These are phyloP conservation scores for Sitobion miscanthi DNA, from an alignment of 1,140 invertebrate species.

Conservation along the genomic window DNA sequence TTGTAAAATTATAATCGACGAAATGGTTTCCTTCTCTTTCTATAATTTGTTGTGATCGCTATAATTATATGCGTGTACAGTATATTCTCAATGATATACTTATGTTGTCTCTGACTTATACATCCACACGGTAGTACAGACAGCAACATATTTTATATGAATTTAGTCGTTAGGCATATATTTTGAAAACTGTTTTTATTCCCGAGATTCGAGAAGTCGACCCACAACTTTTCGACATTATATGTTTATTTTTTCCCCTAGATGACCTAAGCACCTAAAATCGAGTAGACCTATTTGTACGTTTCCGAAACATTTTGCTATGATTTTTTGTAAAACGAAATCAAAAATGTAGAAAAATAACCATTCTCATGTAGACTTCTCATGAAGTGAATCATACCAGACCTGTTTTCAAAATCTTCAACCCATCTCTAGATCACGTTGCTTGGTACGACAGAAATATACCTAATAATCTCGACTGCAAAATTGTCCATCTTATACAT, in stretches of 20 bases:
- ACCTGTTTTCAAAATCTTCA: too few relatives aligned
- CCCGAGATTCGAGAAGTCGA: background rate
- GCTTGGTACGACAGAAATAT: too few relatives aligned
- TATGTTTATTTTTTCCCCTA: background rate
- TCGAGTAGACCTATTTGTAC: background rate
- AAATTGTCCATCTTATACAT: too few relatives aligned
- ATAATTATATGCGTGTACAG: background rate
- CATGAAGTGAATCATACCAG: too few relatives aligned
- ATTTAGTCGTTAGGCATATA: background rate
- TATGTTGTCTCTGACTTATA: too few relatives aligned
- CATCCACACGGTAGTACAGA: background rate
- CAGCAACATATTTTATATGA: background rate
- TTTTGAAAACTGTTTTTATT: background rate
- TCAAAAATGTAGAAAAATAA: too few relatives aligned
- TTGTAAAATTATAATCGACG: background rate
- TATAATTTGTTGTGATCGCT: background rate
- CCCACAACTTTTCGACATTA: background rate
- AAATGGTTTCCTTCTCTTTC: background rate
- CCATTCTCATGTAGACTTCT: too few relatives aligned
- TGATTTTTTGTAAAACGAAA: too few relatives aligned
- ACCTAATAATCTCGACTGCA: too few relatives aligned
- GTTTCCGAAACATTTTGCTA: too few relatives aligned
- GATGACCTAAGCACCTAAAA: background rate
- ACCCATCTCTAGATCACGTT: too few relatives aligned
- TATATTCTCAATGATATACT: background rate